These are phyloP conservation scores for Parasteatoda tepidariorum DNA, from an alignment of 1,140 invertebrate species.

Conservation along the genomic window DNA sequence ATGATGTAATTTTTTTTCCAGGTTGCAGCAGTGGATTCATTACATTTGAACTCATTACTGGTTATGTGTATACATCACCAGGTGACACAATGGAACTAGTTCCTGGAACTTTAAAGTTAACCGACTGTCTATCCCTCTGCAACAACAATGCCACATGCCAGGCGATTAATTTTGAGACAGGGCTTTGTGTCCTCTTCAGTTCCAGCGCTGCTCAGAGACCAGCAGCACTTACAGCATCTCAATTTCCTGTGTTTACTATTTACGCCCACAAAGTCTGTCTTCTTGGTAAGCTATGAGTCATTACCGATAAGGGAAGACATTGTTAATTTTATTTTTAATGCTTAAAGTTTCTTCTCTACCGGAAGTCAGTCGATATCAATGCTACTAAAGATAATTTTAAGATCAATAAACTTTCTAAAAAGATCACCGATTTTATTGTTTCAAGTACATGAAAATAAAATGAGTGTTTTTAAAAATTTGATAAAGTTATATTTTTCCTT, in stretches of 20 bases:
- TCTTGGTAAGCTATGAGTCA: conserved; percentile 61
- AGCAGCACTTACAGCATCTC: conserved; percentile 86
- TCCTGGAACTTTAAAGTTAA: conserved; percentile 90
- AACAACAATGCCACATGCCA: conserved; percentile 88
- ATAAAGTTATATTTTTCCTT: too few relatives aligned
- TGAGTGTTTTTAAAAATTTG: too few relatives aligned
- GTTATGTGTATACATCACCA: conserved; percentile 91
- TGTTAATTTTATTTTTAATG: too few relatives aligned
- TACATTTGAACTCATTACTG: conserved; percentile 88
- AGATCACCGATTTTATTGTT: too few relatives aligned
- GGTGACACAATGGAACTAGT: conserved; percentile 84
- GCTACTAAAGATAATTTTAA: too few relatives aligned
- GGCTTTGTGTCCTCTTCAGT: conserved; percentile 91
- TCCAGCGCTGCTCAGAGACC: conserved; percentile 88
- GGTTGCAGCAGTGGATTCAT: conserved; percentile 59
- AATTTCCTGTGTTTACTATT: conserved; percentile 96
- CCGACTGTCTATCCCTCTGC: conserved; percentile 91
- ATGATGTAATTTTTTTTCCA: conserved; percentile 24
- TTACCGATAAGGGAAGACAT: too few relatives aligned
- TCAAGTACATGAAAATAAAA: too few relatives aligned
- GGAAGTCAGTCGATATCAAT: too few relatives aligned
- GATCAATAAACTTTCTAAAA: too few relatives aligned
- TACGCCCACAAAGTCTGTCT: conserved; percentile 94
- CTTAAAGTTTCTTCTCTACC: too few relatives aligned
- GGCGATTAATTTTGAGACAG: conserved; percentile 95